A percentile compares a stretch with the other conserved stretches of the same genome.
Conservation (phyloP, 2,888 invertebrate species). For the Lacanobia oleracea region DNA sequence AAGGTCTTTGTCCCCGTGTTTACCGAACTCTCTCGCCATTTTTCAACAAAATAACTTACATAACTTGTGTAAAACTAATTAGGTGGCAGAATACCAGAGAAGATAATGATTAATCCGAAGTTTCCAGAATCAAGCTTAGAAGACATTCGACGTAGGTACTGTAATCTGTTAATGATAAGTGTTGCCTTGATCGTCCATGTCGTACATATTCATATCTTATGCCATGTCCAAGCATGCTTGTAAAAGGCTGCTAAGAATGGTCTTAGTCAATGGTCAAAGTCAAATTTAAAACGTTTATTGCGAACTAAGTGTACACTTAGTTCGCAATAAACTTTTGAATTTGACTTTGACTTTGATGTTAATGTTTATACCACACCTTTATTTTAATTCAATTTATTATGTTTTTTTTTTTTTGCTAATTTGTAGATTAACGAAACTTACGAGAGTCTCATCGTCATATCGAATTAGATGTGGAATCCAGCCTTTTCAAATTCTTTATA, state of each 20-base stretch:
- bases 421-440: not conserved
- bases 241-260: too few species aligned
- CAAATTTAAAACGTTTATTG: too few species aligned
- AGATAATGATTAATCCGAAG: slow-evolving; percentile 16
- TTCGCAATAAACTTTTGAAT: too few species aligned
- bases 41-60: slow-evolving; percentile 1
- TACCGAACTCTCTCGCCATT: not conserved
- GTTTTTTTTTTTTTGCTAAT: not conserved
- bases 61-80: not conserved
- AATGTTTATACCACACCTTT: not conserved
- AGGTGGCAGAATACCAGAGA: slow-evolving; percentile 7
- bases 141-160: slow-evolving; percentile 32
- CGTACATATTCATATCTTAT: slow-evolving; percentile 45
- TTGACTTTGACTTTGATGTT: too few species aligned
- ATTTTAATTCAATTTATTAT: not conserved
- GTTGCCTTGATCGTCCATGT: slow-evolving; percentile 55
- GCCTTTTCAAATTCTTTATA: not conserved
- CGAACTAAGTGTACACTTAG: too few species aligned
- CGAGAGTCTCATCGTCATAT: not conserved
- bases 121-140: slow-evolving; percentile 30
- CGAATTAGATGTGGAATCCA: not conserved
- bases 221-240: slow-evolving; percentile 18
- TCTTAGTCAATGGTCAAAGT: too few species aligned
- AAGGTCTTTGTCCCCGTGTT: not conserved
- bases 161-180: slow-evolving; percentile 58